A percentile compares a stretch with the other conserved stretches of the same genome.
These are phyloP conservation scores for Microdon myrmicae DNA, from an alignment of 2,888 invertebrate species.

Conservation along the genomic window DNA sequence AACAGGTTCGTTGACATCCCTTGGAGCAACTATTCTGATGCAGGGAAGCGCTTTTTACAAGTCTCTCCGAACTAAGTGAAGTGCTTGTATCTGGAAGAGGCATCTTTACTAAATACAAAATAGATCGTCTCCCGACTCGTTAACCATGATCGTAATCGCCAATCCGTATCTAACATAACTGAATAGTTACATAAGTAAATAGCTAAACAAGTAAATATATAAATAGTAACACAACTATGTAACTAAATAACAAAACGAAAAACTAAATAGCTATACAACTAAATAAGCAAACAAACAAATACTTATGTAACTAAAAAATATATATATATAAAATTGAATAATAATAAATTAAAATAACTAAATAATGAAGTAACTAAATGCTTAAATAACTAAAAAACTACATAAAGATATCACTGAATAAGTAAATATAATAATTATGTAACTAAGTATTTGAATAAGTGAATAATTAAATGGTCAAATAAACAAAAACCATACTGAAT, in stretches of 20 bases:
- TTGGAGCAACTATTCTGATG: no score
- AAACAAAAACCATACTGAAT: neutral
- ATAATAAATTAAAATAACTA: constrained; percentile 1
- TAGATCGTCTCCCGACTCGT: no score
- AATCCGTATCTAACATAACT: no score
- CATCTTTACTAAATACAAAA: no score
- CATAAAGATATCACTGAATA: neutral
- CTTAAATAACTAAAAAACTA: constrained; percentile 2
- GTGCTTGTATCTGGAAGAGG: no score
- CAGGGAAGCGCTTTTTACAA: no score
- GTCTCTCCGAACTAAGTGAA: no score
- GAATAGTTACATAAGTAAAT: no score
- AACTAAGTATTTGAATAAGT: neutral
- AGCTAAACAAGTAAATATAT: constrained; percentile 1
- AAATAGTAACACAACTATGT: constrained; percentile 1
- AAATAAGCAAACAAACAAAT: constrained; percentile 2
- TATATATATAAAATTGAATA: neutral
- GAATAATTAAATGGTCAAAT: constrained; percentile 1
- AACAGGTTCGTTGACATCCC: no score
- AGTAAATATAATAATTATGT: constrained; percentile 2
- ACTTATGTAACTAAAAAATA: neutral
- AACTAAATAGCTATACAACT: constrained; percentile 1
- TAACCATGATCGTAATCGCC: no score
- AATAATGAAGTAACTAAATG: constrained; percentile 2
- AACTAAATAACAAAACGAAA: neutral